Evolutionary conservation across 2,113 vertebrate species (phyloP), one percentile per base, ranked within the genome.

Genomic region (Bostrychus sinensis): DNA sequence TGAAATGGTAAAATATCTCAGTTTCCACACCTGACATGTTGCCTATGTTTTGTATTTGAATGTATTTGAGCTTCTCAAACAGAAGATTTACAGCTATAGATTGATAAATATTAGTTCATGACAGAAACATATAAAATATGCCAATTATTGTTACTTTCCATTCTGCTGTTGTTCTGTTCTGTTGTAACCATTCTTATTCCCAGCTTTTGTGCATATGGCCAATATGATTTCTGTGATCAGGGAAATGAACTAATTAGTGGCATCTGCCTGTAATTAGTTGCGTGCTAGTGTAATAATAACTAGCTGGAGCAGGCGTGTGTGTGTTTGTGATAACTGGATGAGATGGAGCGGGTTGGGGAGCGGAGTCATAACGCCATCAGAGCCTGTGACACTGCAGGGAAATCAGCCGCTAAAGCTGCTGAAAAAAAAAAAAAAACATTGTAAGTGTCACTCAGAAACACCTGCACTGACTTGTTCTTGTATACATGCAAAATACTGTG

Each of bases 321-420:
- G 56, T 12, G 22, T 68, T 23, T 63, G 30, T 37, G 25, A n/a
- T 0, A 2, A 36, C 30, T 48, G 13, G 20, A 62, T 53, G 62
- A 46, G 38, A 19, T 41, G 9, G 8, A 14, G 6, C 20, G 30
- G 3, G 19, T 13, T 42, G 22, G 45, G 56, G 48, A 41, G 45
- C 16, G 59, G 5, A 79, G 42, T 65, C 56, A 63, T 82, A 58
- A 66, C 36, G 16, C 60, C 54, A 61, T 60, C 8, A 4, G 67
- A 37, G 28, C 75, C 38, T 56, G 62, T 51, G 59, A 75, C 66
- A 75, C 85, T 59, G 25, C 53, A 23, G 82, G 80, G 85, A 87
- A 90, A 85, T 87, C 77, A 83, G 26, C 30, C 7, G 67, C 41
- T 23, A 72, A 34, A 38, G 51, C 53, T 59, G 54, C 32, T 23